These are phyloP conservation scores for Falcaria lacertinaria DNA, from an alignment of 2,888 invertebrate genomes.

Conservation along the genomic window DNA sequence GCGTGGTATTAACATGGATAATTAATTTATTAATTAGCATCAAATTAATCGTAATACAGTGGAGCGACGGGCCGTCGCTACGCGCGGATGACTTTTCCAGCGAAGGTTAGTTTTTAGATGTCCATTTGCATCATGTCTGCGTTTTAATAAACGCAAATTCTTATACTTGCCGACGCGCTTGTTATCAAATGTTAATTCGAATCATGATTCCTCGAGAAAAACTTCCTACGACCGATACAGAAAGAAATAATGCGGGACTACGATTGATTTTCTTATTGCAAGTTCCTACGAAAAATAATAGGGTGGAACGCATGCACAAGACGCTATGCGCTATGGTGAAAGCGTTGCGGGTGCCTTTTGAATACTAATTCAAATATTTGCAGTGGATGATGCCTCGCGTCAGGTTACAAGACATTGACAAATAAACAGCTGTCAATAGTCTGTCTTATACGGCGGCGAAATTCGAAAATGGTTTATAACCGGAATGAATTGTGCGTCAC, in stretches of 20 bases:
- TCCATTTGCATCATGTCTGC: conserved; percentile 45
- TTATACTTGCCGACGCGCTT: conserved; percentile 41
- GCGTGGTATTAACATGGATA: conserved; percentile 71
- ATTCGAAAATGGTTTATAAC: conserved; percentile 61
- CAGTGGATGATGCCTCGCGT: conserved; percentile 38
- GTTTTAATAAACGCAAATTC: conserved; percentile 43
- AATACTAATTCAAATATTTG: conserved; percentile 57
- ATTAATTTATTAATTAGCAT: conserved; percentile 77
- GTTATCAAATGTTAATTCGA: conserved; percentile 40
- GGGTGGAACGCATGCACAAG: conserved; percentile 20
- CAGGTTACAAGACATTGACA: conserved; percentile 58
- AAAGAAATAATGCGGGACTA: conserved; percentile 34
- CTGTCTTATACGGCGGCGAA: conserved; percentile 51
- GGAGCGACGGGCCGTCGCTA: conserved; percentile 45
- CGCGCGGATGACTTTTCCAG: conserved; percentile 61
- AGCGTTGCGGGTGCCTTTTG: conserved; percentile 29
- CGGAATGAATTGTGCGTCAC: conserved; percentile 54
- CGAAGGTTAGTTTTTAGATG: conserved; percentile 51
- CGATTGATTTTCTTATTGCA: conserved; percentile 46
- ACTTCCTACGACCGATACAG: conserved; percentile 26
- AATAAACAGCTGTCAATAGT: conserved; percentile 66
- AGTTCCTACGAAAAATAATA: conserved; percentile 34
- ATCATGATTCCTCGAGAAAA: conserved; percentile 27
- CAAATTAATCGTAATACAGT: conserved; percentile 67
- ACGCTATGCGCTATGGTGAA: conserved; percentile 35